Percentiles rank a stretch among this genome's conserved stretches.
phyloP scores from a whole-genome alignment of 92 coral and sea anemone species.

The Palythoa heliodiscus region DNA sequence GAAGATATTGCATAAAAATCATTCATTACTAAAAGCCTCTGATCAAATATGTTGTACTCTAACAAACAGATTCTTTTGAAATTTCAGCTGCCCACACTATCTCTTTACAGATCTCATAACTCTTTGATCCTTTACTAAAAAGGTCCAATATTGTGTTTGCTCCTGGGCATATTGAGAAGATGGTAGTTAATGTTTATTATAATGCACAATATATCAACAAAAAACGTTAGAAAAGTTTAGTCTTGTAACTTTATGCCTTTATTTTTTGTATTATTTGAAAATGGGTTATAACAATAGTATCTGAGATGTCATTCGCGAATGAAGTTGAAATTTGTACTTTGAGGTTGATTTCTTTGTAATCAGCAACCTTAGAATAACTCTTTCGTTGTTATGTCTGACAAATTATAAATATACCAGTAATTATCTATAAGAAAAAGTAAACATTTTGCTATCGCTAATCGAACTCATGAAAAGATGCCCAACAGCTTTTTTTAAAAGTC shows the following conservation, averaged over 20 bases:
- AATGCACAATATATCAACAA: background rate
- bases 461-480: background rate
- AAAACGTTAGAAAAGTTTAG: background rate
- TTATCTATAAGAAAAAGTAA: background rate
- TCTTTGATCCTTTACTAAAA: background rate
- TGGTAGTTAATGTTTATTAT: background rate
- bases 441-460: background rate
- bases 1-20: background rate
- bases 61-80: background rate
- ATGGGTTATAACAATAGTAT: background rate
- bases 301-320: background rate
- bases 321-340: background rate
- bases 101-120: background rate
- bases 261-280: background rate
- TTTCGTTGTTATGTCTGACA: background rate
- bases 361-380: background rate
- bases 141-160: slow-evolving; percentile 1
- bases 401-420: background rate
- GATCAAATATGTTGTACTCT: background rate
- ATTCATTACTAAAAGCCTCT: background rate
- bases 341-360: background rate
- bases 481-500: too few species aligned
- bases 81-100: slow-evolving; percentile 1
- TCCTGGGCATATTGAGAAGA: background rate
- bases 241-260: background rate